Percentiles rank a stretch among this genome's conserved stretches.
Conservation (phyloP, 2,888 invertebrate genomes). For the Apomyelois bistriatella region DNA sequence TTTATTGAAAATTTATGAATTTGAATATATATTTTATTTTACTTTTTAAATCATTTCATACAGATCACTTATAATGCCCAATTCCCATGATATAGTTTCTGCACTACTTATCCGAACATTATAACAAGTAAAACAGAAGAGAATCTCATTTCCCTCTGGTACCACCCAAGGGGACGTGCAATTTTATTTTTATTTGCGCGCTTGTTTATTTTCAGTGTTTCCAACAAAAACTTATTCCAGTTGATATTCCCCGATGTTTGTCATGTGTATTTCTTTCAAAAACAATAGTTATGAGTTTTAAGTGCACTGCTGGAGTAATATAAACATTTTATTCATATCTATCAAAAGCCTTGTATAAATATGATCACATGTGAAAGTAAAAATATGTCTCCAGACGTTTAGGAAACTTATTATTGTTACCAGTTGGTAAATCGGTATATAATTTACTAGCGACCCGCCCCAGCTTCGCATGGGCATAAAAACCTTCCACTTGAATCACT, state of each 20-base stretch:
- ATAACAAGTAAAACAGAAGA: slow-evolving; percentile 1
- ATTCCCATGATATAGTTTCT: background rate
- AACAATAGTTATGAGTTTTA: background rate
- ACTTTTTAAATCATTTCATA: background rate
- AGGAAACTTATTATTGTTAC: too few species aligned
- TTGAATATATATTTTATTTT: too few species aligned
- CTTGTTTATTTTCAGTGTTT: slow-evolving; percentile 1
- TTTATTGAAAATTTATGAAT: too few species aligned
- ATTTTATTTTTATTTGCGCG: slow-evolving; percentile 9
- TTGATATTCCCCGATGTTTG: background rate
- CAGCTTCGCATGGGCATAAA: too few species aligned
- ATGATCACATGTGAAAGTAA: too few species aligned
- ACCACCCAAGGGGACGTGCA: slow-evolving; percentile 8
- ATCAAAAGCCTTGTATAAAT: too few species aligned
- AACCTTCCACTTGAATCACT: too few species aligned
- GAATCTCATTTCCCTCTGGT: slow-evolving; percentile 10
- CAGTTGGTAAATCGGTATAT: too few species aligned
- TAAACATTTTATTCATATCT: too few species aligned
- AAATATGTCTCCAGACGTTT: too few species aligned
- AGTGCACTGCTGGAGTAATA: too few species aligned
- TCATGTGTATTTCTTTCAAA: background rate
- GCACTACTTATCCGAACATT: background rate
- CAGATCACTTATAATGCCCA: background rate
- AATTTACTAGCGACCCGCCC: too few species aligned
- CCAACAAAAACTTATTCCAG: background rate